A percentile compares a stretch with the other conserved stretches of the same genome.
phyloP scores from a whole-genome alignment of 2,797 vertebrate genomes.

The Poecile montanus region DNA sequence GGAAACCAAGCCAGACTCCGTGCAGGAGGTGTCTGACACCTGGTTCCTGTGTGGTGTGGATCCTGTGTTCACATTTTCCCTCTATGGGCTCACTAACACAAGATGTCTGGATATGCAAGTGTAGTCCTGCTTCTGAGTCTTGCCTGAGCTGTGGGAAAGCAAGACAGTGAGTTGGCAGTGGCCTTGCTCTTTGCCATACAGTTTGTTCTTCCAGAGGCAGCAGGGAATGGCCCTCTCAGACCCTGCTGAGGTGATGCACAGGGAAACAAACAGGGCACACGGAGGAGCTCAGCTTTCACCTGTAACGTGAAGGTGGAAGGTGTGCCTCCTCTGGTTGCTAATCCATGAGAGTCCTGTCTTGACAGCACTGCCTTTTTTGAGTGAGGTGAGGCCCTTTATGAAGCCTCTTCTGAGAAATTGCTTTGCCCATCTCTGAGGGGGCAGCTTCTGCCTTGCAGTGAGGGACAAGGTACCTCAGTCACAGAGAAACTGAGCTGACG shows the following conservation, averaged over 20 bases:
- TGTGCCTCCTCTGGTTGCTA: neutral
- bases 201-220: neutral
- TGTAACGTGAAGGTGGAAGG: neutral
- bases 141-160: neutral
- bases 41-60: rapidly evolving
- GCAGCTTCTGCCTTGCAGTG: neutral
- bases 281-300: neutral
- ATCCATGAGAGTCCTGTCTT: neutral
- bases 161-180: neutral
- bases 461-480: neutral
- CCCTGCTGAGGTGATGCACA: neutral
- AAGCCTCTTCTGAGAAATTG: neutral
- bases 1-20: neutral
- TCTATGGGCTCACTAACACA: neutral
- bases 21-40: neutral
- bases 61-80: neutral
- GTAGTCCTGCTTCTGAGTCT: neutral
- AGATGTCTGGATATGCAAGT: neutral
- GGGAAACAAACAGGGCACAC: neutral
- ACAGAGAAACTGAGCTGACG: neutral
- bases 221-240: neutral
- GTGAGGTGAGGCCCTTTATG: neutral
- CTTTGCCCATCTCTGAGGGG: neutral
- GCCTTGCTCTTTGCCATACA: neutral
- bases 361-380: neutral